These are phyloP conservation scores for Rhinoraja longicauda DNA, from an alignment of 2,797 vertebrate genomes.

Conservation along the genomic window DNA sequence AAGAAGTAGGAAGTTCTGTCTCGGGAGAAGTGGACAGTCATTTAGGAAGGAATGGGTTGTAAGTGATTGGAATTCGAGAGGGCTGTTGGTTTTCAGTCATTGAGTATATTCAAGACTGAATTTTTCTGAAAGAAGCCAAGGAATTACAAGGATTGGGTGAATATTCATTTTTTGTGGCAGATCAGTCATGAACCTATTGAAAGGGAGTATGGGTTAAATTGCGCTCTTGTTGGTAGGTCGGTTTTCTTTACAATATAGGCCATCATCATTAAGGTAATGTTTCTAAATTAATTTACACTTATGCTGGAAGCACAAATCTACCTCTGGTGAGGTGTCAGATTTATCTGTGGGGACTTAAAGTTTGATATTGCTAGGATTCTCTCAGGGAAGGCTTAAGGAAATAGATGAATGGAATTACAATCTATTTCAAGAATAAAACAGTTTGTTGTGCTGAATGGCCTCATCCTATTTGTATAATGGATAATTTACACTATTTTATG, in stretches of 20 bases:
- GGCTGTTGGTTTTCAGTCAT: no score
- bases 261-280: not conserved
- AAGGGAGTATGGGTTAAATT: no score
- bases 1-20: no score
- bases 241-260: not conserved
- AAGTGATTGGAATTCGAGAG: no score
- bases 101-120: no score
- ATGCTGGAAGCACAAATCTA: not conserved
- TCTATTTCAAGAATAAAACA: not conserved
- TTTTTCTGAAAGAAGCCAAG: no score
- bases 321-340: not conserved
- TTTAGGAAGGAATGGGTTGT: no score
- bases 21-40: no score
- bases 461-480: not conserved
- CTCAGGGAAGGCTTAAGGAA: not conserved
- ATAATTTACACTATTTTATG: not conserved
- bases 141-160: no score
- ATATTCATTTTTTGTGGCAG: no score
- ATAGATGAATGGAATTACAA: not conserved
- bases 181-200: no score
- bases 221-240: not conserved
- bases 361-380: not conserved
- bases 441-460: not conserved
- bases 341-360: not conserved
- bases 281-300: not conserved